Evolutionary conservation across 2,797 vertebrate genomes (phyloP), one percentile per base, ranked within the genome.

Genomic region (Acanthiza pusilla): DNA sequence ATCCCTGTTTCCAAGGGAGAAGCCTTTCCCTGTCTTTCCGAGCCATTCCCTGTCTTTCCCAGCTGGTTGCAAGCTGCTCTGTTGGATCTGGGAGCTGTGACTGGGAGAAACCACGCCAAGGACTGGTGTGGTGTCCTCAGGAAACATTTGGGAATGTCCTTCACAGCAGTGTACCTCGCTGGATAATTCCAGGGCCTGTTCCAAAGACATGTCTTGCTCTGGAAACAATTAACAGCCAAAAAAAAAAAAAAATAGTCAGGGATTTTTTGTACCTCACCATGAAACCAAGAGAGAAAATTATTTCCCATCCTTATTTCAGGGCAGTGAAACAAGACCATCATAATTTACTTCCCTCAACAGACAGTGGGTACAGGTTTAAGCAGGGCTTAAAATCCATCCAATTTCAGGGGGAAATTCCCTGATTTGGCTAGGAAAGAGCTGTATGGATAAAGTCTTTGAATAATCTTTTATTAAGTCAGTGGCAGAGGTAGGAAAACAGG

Each of bases 201-300:
- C 83, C 95, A 94, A 74, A 93, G 48, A 18, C 19, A 17, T 9
- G 22, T n/a, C 65, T 47, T 0, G 2, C 53, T 86, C 88, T 90
- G 90, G 93, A 95, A 94, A 77, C 54, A 88, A 95, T 81, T 85
- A 91, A 43, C 65, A 50, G 48, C n/a, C 40, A 60, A 45, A 21
- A 30, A 43, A 6, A 11, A 19, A 23, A 34, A 6, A 10, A 45
- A 25, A 25, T 38, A 60, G 1, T 21, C 50, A 67, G 13, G 32
- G 42, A 57, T 91, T 85, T 32, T 58, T 91, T 54, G 16, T 43
- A 53, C 55, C 43, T 81, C 54, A 42, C 73, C 14, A 9, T 47
- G 67, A 91, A 94, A 72, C 13, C 38, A 38, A 80, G 32, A 62
- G 32, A 67, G 13, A 50, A 79, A 79, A 90, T 22, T 8, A 36